Evolutionary conservation across 1,140 invertebrate genomes (phyloP).

Genomic region (Zophobas morio): DNA sequence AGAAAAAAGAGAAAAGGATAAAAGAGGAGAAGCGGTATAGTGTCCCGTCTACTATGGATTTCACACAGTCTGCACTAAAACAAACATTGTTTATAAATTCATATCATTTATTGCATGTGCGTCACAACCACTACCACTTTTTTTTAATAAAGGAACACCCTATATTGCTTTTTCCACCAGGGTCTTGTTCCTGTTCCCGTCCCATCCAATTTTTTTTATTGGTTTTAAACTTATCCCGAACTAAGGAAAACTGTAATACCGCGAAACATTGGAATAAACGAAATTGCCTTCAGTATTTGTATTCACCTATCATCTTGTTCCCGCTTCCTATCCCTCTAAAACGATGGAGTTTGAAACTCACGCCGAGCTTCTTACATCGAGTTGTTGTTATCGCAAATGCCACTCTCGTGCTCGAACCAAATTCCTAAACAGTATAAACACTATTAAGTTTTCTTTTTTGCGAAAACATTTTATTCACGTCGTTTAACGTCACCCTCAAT

Average conservation of each 20-base stretch:
- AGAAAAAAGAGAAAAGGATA: too few species aligned
- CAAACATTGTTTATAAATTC: too few species aligned
- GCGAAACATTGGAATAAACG: background rate
- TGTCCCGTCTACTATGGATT: too few species aligned
- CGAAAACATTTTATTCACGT: slow-evolving; percentile 2
- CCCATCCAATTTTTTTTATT: slow-evolving; percentile 1
- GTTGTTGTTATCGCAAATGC: slow-evolving; percentile 10
- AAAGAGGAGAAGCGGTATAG: too few species aligned
- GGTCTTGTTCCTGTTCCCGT: background rate
- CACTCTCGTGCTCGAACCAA: slow-evolving; percentile 1
- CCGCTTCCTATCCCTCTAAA: background rate
- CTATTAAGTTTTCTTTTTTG: background rate
- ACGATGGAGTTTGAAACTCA: background rate
- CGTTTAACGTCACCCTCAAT: background rate
- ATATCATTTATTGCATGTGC: too few species aligned
- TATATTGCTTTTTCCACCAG: too few species aligned
- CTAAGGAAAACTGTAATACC: background rate
- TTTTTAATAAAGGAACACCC: too few species aligned
- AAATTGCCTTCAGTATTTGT: background rate
- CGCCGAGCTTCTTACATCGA: slow-evolving; percentile 1
- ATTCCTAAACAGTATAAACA: background rate
- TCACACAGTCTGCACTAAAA: too few species aligned
- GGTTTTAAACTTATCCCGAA: background rate
- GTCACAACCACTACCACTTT: too few species aligned
- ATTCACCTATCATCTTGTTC: slow-evolving; percentile 6